Evolutionary conservation across 2,113 vertebrate genomes (phyloP).

Genomic region (Aldabrachelys gigantea): DNA sequence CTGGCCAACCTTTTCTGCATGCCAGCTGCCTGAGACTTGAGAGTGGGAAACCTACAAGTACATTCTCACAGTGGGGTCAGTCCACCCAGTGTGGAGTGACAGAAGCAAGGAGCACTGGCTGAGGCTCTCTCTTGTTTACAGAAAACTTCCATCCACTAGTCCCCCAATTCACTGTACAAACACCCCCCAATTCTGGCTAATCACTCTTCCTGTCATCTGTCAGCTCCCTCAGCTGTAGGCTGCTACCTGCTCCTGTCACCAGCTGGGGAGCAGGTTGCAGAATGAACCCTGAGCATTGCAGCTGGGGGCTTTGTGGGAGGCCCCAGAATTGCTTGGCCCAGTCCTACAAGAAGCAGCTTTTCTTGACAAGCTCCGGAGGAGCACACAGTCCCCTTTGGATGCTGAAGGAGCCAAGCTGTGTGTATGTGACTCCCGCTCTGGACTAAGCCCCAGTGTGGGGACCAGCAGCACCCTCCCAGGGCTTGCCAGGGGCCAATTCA

Average conservation of each 20-base stretch:
- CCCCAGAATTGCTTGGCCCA: fast-evolving
- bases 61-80: neutral
- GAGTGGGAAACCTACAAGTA: neutral
- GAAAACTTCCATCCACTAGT: neutral
- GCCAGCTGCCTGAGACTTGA: neutral
- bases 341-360: fast-evolving
- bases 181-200: neutral
- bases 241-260: neutral
- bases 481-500: fast-evolving
- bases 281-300: no score
- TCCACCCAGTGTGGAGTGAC: neutral
- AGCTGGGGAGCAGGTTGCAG: neutral
- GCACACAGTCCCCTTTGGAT: fast-evolving
- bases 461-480: fast-evolving
- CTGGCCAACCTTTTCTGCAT: neutral
- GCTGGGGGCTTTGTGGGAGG: fast-evolving
- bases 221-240: neutral
- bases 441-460: neutral
- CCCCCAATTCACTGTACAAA: neutral
- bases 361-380: fast-evolving
- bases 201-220: neutral
- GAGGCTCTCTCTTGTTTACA: neutral
- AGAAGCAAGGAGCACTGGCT: neutral
- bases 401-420: fast-evolving
- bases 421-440: neutral